Evolutionary conservation across 2,113 vertebrate genomes (phyloP).

Genomic region (Otocyon megalotis): DNA sequence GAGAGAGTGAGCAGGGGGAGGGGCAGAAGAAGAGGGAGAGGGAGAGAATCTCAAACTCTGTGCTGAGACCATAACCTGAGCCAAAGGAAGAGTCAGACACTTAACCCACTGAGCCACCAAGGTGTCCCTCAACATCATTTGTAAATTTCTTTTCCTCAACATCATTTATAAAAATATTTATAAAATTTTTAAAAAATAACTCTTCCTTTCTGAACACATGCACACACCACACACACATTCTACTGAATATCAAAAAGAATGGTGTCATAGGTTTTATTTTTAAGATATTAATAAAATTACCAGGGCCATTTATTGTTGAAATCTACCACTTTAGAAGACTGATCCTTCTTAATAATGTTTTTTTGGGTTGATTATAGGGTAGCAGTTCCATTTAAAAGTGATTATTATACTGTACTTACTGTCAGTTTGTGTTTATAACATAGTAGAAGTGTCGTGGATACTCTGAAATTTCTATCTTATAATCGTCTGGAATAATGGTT

Average conservation of each 20-base stretch:
- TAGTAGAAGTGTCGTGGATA: neutral
- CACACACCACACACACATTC: neutral
- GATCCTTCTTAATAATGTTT: neutral
- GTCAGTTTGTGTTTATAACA: neutral
- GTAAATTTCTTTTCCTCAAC: neutral
- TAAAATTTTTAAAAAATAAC: neutral
- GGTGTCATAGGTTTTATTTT: neutral
- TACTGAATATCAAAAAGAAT: neutral
- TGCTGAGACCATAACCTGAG: neutral
- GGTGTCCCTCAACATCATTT: neutral
- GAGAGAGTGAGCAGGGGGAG: neutral
- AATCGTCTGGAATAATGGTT: neutral
- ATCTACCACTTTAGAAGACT: neutral
- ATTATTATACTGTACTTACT: neutral
- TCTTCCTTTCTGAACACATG: neutral
- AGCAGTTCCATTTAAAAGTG: neutral
- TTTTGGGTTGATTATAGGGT: neutral
- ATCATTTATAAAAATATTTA: neutral
- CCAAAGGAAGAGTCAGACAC: neutral
- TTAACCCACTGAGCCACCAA: neutral
- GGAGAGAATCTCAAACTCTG: neutral
- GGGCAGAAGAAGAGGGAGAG: neutral
- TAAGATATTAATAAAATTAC: neutral
- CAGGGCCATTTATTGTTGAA: neutral
- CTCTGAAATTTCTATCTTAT: neutral